Evolutionary conservation across 30 jellyfish, hydroid and myxozoan genomes (phyloP).

Genomic region (Euphysa ruthae): DNA sequence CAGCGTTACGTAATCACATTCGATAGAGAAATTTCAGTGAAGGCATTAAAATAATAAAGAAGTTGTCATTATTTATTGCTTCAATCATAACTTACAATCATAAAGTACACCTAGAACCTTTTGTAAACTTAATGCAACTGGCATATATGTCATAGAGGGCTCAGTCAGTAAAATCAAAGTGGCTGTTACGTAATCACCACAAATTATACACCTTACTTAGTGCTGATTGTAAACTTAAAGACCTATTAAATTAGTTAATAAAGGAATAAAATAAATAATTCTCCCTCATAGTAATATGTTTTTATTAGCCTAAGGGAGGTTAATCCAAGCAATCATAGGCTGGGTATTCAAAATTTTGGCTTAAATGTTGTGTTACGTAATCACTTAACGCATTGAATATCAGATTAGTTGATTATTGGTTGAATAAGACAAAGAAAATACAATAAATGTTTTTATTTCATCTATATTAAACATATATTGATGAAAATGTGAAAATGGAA

Average conservation of each 20-base stretch:
- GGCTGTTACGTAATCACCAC: neutral
- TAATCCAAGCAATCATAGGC: too few species aligned
- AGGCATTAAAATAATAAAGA: neutral
- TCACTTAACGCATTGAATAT: neutral
- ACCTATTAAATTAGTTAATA: neutral
- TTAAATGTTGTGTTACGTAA: too few species aligned
- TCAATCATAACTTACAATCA: neutral
- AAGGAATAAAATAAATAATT: too few species aligned
- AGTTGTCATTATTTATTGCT: neutral
- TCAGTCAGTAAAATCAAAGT: too few species aligned
- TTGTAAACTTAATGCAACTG: neutral
- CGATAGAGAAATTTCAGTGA: neutral
- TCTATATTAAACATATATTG: too few species aligned
- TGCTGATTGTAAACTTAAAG: neutral
- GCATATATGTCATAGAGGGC: too few species aligned
- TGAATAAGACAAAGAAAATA: neutral
- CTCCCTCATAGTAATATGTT: too few species aligned
- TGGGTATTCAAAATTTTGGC: too few species aligned
- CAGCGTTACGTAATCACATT: slow-evolving; percentile 1
- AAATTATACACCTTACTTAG: neutral
- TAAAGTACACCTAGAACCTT: neutral
- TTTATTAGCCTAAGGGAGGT: too few species aligned
- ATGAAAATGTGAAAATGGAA: too few species aligned
- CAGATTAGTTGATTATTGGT: neutral
- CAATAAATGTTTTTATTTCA: too few species aligned